Evolutionary conservation across 1,140 invertebrate genomes (phyloP), one percentile per base, ranked within the genome.

Genomic region (Zaprionus kolodkinae): DNA sequence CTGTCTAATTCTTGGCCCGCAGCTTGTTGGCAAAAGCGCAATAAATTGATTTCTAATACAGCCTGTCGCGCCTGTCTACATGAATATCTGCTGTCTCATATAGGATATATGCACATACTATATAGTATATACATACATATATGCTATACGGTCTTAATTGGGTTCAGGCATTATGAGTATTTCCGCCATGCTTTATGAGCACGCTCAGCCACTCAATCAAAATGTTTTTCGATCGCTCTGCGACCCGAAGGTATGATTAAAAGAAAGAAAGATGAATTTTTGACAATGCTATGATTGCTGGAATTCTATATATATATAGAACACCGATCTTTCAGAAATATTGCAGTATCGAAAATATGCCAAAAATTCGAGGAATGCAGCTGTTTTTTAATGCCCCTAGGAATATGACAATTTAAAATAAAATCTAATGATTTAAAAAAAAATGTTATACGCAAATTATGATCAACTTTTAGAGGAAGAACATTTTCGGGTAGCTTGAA

Each of bases 31-130:
- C 84, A 83, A 77, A 83, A 35, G 72, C 77, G 79, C 84, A 87
- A 88, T 83, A 79, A 88, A 88, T 87, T 88, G 79, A 87, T 88
- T 87, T 88, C 84, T 80, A 78, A 87, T 88, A 72, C 79, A 83
- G 72, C 67, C 66, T 78, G 75, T 73, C 71, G 35, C 38, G 52
- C 40, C 74, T 78, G 72, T 74, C 71, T 56, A 61, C 66, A 79
- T 69, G 56, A 70, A 72, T 68, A 54, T 79, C 70, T 63, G 38
- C 59, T 25, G 63, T 70, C 64, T 50, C 50, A 45, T 61, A 61
- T 33, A 63, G 3, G 30, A 30, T 30, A 30, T 30, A 30, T 30
- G 12, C 45, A 72, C 6, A 62, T 43, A 40, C 43, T 54, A 56
- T 40, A 7, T 54, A 11, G 6, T 2, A 65, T 13, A 4, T 27